Evolutionary conservation across 2,888 invertebrate species (phyloP), one percentile per base, ranked within the genome.

Genomic region (Cylindroiulus punctatus): DNA sequence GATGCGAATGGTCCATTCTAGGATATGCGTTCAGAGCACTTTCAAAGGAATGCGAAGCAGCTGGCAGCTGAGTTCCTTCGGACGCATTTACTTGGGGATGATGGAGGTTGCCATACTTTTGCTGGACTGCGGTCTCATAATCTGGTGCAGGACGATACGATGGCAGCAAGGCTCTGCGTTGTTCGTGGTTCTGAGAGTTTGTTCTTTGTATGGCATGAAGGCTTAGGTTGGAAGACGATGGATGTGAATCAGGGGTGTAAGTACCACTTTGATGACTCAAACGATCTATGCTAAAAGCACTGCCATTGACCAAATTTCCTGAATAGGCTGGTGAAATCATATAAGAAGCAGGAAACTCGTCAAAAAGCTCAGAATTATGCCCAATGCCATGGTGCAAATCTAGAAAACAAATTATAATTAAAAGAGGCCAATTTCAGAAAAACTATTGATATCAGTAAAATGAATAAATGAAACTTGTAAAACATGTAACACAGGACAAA

Each of bases 71-170:
- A 86, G 84, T 88, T 86, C 82, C 87, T 85, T 87, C 87, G 26
- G 87, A 84, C 30, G 87, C 88, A 87, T 88, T 87, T 86, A 88
- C 87, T 83, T 86, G 81, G 85, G 87, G 87, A 86, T 88, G 88
- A 86, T 86, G 47, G 42, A 47, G 12, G 22, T 88, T 89, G 14
- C 89, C 89, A 88, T 90, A 91, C 90, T 96, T 96, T 89, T 96
- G 95, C 90, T 96, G 96, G 87, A 98, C 93, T 19, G 98, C 97
- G 0, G 97, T 96, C 90, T 98, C 97, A 91, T 98, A 98, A 91
- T 98, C 98, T 0, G 98, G 98, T 0, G 97, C 97, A 0, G 96
- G 96, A 2, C 98, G 89, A 89, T 92, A 92, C 1, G 90, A 89
- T 0, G 92, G 92, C 40, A 91, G 88, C 0, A 88, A 65, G 17